Evolutionary conservation across 2,888 invertebrate genomes (phyloP).

Genomic region (Xestobium rufovillosum): DNA sequence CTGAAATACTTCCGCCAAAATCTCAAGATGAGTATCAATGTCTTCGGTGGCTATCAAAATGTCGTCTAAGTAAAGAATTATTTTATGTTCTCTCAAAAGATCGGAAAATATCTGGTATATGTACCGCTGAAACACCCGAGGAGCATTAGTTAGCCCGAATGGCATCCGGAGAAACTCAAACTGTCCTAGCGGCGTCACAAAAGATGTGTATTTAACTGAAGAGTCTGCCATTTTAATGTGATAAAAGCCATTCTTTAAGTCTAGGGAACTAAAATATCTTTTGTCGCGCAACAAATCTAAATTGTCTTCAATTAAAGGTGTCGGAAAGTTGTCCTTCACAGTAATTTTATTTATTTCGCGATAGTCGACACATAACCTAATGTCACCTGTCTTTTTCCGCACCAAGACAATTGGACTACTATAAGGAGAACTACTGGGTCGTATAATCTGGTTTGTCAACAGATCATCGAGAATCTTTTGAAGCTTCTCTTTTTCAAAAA

Average conservation of each 20-base stretch:
- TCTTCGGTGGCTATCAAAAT: slow-evolving; percentile 20
- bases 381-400: slow-evolving; percentile 27
- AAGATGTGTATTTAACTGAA: no score
- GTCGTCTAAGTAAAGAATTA: slow-evolving; percentile 23
- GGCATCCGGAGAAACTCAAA: slow-evolving; percentile 29
- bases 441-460: slow-evolving; percentile 18
- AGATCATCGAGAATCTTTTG: slow-evolving; percentile 19
- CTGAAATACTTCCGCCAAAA: slow-evolving; percentile 18
- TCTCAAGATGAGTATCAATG: slow-evolving; percentile 19
- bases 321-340: slow-evolving; percentile 25
- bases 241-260: slow-evolving; percentile 30
- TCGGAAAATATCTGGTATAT: slow-evolving; percentile 21
- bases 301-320: slow-evolving; percentile 29
- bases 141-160: slow-evolving; percentile 18
- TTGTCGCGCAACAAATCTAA: slow-evolving; percentile 26
- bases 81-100: slow-evolving; percentile 17
- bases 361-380: slow-evolving; percentile 29
- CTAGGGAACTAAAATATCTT: slow-evolving; percentile 26
- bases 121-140: no score
- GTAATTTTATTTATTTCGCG: slow-evolving; percentile 26
- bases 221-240: slow-evolving; percentile 26
- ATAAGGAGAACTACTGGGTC: slow-evolving; percentile 27
- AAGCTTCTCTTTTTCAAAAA: slow-evolving; percentile 19
- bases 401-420: slow-evolving; percentile 25
- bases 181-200: slow-evolving; percentile 26